These are phyloP conservation scores for Diadegma fenestrale DNA, from an alignment of 2,888 invertebrate species.

Conservation along the genomic window DNA sequence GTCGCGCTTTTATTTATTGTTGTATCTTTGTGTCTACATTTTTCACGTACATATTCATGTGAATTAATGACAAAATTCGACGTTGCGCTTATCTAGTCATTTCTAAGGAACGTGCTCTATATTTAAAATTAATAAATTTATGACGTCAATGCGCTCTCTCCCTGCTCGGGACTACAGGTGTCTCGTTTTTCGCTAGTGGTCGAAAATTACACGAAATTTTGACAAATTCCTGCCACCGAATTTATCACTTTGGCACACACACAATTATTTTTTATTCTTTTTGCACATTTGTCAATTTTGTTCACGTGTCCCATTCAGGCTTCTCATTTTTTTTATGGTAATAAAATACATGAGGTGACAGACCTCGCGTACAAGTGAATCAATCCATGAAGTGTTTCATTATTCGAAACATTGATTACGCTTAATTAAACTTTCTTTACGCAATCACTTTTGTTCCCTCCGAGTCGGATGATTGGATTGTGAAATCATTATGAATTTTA, in stretches of 20 bases:
- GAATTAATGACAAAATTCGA: neutral
- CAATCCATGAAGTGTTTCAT: neutral
- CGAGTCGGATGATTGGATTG: too few species aligned
- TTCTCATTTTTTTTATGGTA: neutral
- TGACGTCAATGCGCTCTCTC: neutral
- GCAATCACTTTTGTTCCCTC: neutral
- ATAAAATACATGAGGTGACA: neutral
- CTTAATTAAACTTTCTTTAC: neutral
- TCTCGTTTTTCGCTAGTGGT: neutral
- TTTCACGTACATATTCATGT: neutral
- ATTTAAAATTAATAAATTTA: constrained; percentile 1
- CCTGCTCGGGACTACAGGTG: neutral
- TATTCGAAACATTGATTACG: neutral
- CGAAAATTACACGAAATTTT: neutral
- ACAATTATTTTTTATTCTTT: neutral
- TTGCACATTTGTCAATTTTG: neutral
- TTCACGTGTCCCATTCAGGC: neutral
- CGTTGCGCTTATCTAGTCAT: neutral
- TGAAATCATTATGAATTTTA: neutral
- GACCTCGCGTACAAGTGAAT: neutral
- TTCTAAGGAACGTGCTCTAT: neutral
- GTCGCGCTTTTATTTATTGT: neutral
- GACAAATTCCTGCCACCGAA: neutral
- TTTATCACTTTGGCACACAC: neutral
- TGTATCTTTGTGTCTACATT: neutral